These are phyloP conservation scores for Penaeus monodon DNA, from an alignment of 2,888 invertebrate species.

Conservation along the genomic window DNA sequence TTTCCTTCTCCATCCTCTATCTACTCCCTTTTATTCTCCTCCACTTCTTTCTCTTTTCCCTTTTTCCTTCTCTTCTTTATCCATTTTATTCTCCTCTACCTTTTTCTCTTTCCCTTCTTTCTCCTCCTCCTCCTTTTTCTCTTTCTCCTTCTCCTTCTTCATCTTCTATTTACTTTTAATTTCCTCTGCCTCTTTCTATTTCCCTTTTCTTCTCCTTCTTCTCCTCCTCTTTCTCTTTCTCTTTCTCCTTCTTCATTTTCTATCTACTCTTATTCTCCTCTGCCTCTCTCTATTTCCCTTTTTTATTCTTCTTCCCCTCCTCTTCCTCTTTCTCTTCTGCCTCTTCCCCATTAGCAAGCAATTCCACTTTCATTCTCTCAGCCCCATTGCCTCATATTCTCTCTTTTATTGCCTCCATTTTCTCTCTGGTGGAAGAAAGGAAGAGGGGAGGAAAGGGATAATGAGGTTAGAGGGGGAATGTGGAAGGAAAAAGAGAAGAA, in stretches of 20 bases:
- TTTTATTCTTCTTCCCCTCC: background rate
- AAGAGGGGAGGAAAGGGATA: too few relatives aligned
- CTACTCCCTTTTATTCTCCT: background rate
- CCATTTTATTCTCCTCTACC: background rate
- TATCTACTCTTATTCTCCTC: background rate
- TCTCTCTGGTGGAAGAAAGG: too few relatives aligned
- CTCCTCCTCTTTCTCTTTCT: background rate
- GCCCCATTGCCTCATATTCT: too few relatives aligned
- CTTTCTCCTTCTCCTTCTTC: background rate
- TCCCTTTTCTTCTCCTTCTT: background rate
- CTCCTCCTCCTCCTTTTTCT: background rate
- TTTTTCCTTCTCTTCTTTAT: background rate
- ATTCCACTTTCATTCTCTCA: too few relatives aligned
- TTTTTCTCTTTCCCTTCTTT: background rate
- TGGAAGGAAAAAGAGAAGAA: too few relatives aligned
- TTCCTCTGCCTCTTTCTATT: background rate
- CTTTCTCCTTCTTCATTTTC: background rate
- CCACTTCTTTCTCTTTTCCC: background rate
- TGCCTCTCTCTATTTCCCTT: background rate
- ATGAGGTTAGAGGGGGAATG: too few relatives aligned
- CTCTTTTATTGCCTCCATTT: too few relatives aligned
- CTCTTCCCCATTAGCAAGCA: background rate
- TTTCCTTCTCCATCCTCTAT: too few relatives aligned
- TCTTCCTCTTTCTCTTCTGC: background rate
- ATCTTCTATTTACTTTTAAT: background rate